Base-by-base conservation (phyloP, 2,888 invertebrate species). In the Globia sparganii region DNA sequence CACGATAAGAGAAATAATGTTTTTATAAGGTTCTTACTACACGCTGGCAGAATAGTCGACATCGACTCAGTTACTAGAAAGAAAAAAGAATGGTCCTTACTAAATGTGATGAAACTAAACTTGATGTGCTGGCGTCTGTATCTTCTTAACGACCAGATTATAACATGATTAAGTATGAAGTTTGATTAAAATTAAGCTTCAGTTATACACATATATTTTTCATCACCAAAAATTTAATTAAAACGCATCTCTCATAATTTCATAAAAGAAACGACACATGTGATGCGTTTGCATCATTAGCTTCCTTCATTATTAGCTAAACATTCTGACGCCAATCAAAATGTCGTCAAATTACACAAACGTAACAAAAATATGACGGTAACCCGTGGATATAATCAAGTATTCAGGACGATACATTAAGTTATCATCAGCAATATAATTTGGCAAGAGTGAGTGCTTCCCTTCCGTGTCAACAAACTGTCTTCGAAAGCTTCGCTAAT, bases 391-490 rank as follows among this genome's bases (percentile, higher is more conserved):
- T 72, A 75, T 46, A 13, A 53, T 25, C 65, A 75, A 78, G 77
- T 71, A 83, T 83, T 81, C 68, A 81, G 81, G 73, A 67, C 78
- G 64, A 53, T 25, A 64, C 67, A 78, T 88, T 75, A 88, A 83
- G 78, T 72, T 83, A 85, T 89, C 88, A 80, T 67, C 88, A 62
- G 59, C 59, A 15, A 62, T 66, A 43, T 66, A 84, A 88, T 79
- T 87, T 89, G 74, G 79, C 85, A 72, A 59, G 21, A 72, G 18
- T 66, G 9, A 11, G 40, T 56, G 25, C 46, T 58, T 40, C 46
- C 11, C 62, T 77, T 77, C 73, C 72, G 80, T 73, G 78, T 87
- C 74, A 83, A 83, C 67, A 73, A 78, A 83, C 83, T 74, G 72
- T 68, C 68, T 61, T 76, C 31, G 46, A 13, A 76, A 34, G 25